phyloP scores from a whole-genome alignment of 1,140 invertebrate genomes.

The Trachymyrmex septentrionalis region DNA sequence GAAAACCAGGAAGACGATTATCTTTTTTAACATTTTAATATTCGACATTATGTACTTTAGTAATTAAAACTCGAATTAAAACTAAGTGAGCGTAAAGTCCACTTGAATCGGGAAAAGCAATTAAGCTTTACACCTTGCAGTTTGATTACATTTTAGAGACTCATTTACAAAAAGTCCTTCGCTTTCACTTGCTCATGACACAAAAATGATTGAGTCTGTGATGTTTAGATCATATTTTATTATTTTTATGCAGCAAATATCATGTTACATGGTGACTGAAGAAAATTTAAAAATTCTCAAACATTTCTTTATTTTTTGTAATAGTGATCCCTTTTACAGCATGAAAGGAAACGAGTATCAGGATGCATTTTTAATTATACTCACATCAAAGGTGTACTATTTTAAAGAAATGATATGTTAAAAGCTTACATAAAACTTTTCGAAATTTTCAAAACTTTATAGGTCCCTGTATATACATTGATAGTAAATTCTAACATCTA shows the following conservation, averaged over 20 bases:
- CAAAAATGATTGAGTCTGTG: background rate
- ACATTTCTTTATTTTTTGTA: background rate
- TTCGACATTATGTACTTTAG: conserved; percentile 12
- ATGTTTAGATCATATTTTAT: background rate
- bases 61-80: conserved; percentile 46
- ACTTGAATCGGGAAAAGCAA: conserved; percentile 23
- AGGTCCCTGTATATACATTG: no score
- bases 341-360: no score
- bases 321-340: background rate
- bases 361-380: background rate
- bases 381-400: background rate
- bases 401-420: background rate
- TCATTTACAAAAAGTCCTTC: background rate
- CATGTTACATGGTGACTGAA: conserved; percentile 1
- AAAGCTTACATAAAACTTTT: background rate
- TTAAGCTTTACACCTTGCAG: conserved; percentile 21
- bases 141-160: conserved; percentile 19
- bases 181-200: background rate
- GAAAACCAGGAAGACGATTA: background rate
- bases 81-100: conserved; percentile 1
- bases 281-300: conserved; percentile 23
- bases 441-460: background rate
- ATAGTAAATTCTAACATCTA: background rate
- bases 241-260: background rate
- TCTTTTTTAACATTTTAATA: conserved; percentile 14